Conservation (phyloP, 2,797 vertebrate genomes). For the Mus spretus region DNA sequence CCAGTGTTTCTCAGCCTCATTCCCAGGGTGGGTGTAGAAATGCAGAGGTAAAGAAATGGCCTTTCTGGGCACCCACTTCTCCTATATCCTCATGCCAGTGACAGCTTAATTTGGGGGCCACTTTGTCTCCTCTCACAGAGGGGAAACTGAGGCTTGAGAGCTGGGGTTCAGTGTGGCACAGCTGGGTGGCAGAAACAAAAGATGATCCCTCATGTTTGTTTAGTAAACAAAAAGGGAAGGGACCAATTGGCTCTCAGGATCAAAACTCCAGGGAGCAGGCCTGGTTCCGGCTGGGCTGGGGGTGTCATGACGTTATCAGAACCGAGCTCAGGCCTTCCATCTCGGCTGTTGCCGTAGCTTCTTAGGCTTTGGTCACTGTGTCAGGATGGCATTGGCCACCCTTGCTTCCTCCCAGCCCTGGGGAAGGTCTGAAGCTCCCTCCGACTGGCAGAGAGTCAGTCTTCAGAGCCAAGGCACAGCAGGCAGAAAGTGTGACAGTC, state of each 20-base stretch:
- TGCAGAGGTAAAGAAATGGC: not conserved
- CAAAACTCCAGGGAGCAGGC: not conserved
- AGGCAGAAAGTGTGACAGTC: not conserved
- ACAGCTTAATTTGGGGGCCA: not conserved
- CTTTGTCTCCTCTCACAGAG: not conserved
- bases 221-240: no score
- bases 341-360: no score
- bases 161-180: not conserved
- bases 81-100: no score
- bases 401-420: not conserved
- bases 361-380: not conserved
- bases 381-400: not conserved
- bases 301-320: not conserved
- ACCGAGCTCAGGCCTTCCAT: not conserved
- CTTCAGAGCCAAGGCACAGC: not conserved
- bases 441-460: not conserved
- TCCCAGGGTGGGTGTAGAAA: no score
- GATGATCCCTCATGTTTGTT: not conserved
- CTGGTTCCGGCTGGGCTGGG: no score
- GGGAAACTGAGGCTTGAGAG: not conserved
- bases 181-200: not conserved
- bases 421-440: not conserved
- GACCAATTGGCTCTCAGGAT: not conserved
- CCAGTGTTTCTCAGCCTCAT: not conserved
- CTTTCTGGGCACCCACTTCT: not conserved